Percentiles rank a stretch among this genome's conserved stretches.
These are phyloP conservation scores for Tetragonula carbonaria DNA, from an alignment of 2,888 invertebrate genomes.

Conservation along the genomic window DNA sequence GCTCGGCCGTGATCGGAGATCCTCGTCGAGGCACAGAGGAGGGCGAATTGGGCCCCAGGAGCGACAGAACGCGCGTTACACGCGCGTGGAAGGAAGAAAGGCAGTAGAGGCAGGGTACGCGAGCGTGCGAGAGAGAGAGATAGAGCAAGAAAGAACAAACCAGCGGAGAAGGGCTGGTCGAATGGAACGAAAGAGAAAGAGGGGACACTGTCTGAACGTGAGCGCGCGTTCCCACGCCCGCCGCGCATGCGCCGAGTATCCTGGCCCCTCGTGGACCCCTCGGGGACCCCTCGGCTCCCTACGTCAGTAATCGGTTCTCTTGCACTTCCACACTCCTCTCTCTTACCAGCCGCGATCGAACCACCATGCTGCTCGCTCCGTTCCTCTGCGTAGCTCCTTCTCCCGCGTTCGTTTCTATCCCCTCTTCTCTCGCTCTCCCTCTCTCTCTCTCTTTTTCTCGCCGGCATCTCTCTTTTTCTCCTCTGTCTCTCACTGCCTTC, in stretches of 20 bases:
- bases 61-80: constrained; percentile 27
- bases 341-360: constrained; percentile 28
- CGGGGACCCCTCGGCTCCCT: constrained; percentile 50
- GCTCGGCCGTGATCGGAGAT: constrained; percentile 76
- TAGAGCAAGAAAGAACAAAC: neutral
- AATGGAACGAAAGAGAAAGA: constrained; percentile 44
- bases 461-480: neutral
- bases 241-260: constrained; percentile 78
- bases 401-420: constrained; percentile 27
- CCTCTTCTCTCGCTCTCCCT: constrained; percentile 31
- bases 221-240: constrained; percentile 82
- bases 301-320: constrained; percentile 65
- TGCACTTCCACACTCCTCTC: constrained; percentile 60
- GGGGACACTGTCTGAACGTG: constrained; percentile 70
- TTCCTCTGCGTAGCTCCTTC: constrained; percentile 50
- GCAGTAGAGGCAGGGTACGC: neutral
- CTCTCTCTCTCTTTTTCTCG: neutral
- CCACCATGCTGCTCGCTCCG: constrained; percentile 38
- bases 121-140: constrained; percentile 6
- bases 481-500: constrained; percentile 44
- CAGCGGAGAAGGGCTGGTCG: constrained; percentile 28
- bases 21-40: constrained; percentile 69
- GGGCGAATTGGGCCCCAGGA: constrained; percentile 22
- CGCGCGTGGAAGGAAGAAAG: constrained; percentile 6
- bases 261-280: constrained; percentile 52